phyloP scores from a whole-genome alignment of 2,888 invertebrate species.

The Chaetogeoica ovagalla region DNA sequence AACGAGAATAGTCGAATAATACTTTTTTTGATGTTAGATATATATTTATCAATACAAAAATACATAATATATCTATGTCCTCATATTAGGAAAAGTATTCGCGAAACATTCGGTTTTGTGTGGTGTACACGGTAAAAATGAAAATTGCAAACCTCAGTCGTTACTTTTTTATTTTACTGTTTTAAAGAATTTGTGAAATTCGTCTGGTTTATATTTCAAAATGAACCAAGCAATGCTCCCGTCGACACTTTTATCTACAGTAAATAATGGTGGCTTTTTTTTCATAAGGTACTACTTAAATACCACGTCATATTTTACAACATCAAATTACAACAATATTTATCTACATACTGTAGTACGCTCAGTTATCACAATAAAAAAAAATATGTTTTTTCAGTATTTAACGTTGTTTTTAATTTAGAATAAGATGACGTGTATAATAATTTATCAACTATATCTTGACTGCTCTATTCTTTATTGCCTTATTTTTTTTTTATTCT shows the following conservation, averaged over 20 bases:
- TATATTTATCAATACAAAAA: no score
- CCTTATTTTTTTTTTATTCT: not conserved
- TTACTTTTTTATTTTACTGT: no score
- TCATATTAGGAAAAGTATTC: no score
- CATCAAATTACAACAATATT: slow-evolving; percentile 4
- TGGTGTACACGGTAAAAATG: no score
- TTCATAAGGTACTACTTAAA: not conserved
- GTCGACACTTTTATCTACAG: not conserved
- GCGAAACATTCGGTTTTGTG: no score
- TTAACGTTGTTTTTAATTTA: slow-evolving; percentile 23
- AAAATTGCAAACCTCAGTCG: no score
- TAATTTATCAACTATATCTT: slow-evolving; percentile 1
- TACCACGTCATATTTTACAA: not conserved
- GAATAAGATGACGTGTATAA: not conserved
- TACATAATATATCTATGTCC: no score
- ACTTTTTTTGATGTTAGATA: no score
- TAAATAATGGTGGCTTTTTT: not conserved
- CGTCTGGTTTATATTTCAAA: no score
- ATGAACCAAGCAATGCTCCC: no score
- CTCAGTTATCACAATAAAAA: not conserved
- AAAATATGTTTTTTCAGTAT: not conserved
- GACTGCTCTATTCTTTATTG: slow-evolving; percentile 4
- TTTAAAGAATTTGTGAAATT: no score
- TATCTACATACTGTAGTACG: not conserved
- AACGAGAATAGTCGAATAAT: no score